Percentiles rank a stretch among this genome's conserved stretches.
Evolutionary conservation across 1,140 invertebrate species (phyloP).

Genomic region (Drosophila kepulauana): DNA sequence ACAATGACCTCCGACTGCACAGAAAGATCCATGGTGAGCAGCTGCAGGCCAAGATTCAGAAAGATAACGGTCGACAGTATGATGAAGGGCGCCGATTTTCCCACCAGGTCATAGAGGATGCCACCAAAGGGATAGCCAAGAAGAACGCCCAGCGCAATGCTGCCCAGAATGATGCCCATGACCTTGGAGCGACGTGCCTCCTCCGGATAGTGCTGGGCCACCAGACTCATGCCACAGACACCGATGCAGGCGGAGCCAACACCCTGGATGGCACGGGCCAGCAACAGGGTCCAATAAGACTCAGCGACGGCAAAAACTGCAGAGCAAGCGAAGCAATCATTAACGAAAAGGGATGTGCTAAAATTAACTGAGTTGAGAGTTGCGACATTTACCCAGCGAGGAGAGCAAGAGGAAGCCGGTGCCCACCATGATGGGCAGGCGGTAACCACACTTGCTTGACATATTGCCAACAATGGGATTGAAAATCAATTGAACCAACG

Average conservation of each 20-base stretch:
- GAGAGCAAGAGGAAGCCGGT: slow-evolving; percentile 92
- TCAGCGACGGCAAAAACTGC: slow-evolving; percentile 93
- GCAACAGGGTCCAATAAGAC: slow-evolving; percentile 90
- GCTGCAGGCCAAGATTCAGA: slow-evolving; percentile 85
- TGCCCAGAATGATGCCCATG: slow-evolving; percentile 92
- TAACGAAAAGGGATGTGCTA: slow-evolving; percentile 3
- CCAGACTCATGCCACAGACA: slow-evolving; percentile 90
- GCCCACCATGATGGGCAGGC: slow-evolving; percentile 92
- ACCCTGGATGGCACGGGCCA: slow-evolving; percentile 94
- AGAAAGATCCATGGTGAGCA: slow-evolving; percentile 76
- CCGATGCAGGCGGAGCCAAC: slow-evolving; percentile 93
- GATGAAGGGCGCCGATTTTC: slow-evolving; percentile 91
- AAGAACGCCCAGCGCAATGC: slow-evolving; percentile 91
- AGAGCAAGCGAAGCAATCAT: background rate
- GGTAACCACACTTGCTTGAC: slow-evolving; percentile 89
- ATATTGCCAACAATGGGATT: slow-evolving; percentile 93
- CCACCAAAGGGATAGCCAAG: slow-evolving; percentile 93
- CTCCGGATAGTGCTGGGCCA: slow-evolving; percentile 86
- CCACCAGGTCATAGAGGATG: slow-evolving; percentile 90
- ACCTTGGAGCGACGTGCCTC: slow-evolving; percentile 87
- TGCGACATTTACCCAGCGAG: slow-evolving; percentile 89
- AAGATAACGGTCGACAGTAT: slow-evolving; percentile 88
- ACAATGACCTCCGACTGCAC: slow-evolving; percentile 67
- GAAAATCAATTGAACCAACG: slow-evolving; percentile 93
- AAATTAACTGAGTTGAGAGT: background rate